Percentiles rank a stretch among this genome's conserved stretches.
These are phyloP conservation scores for Drosophila athabasca DNA, from an alignment of 1,140 invertebrate genomes.

Conservation along the genomic window DNA sequence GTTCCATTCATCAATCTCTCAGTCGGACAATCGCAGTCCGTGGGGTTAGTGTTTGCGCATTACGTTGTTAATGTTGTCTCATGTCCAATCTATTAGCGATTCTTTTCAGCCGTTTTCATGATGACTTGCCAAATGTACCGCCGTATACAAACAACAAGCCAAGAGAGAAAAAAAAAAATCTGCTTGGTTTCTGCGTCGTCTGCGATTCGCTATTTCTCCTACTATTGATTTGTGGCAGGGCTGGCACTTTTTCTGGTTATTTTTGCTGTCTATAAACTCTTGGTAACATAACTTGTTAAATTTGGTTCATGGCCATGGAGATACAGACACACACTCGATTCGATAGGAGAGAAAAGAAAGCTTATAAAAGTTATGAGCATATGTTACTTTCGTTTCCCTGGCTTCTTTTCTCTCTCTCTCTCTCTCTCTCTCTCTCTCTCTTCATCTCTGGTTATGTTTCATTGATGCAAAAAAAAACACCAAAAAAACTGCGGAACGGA, in stretches of 20 bases:
- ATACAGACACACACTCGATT: neutral
- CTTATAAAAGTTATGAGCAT: constrained; percentile 45
- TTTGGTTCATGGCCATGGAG: constrained; percentile 56
- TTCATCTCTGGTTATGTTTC: constrained; percentile 13
- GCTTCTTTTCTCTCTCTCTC: neutral
- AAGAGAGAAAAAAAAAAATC: too few species aligned
- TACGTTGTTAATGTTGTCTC: constrained; percentile 52
- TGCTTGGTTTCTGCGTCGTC: constrained; percentile 15
- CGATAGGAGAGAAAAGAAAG: constrained; percentile 43
- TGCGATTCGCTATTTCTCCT: constrained; percentile 33
- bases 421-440: constrained; percentile 6
- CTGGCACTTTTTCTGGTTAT: neutral
- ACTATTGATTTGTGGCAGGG: neutral
- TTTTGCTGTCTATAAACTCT: constrained; percentile 18
- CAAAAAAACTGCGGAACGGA: neutral
- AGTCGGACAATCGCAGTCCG: constrained; percentile 22
- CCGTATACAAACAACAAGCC: constrained; percentile 17
- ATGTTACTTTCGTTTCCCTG: constrained; percentile 43
- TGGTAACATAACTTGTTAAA: constrained; percentile 59
- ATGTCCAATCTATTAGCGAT: constrained; percentile 69
- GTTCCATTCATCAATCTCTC: constrained; percentile 65
- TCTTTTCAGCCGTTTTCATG: constrained; percentile 48
- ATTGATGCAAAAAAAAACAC: constrained; percentile 34
- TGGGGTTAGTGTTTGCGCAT: constrained; percentile 39
- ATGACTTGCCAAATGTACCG: constrained; percentile 57